These are phyloP conservation scores for Oligia strigilis DNA, from an alignment of 2,888 invertebrate genomes.

Conservation along the genomic window DNA sequence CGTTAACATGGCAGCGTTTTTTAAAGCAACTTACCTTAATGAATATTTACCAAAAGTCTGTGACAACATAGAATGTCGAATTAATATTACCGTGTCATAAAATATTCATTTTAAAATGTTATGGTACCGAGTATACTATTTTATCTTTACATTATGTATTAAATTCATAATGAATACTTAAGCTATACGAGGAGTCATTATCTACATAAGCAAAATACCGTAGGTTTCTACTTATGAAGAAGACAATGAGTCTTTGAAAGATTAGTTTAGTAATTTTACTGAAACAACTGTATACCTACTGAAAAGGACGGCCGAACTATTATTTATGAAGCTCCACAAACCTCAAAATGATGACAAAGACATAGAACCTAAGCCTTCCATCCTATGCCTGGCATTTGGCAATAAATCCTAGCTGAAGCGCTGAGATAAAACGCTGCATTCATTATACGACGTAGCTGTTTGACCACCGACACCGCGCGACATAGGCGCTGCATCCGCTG, in stretches of 20 bases:
- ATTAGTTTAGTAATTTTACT: background rate
- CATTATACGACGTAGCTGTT: slow-evolving; percentile 60
- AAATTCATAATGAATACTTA: background rate
- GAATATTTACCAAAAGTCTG: slow-evolving; percentile 25
- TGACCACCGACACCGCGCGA: slow-evolving; percentile 39
- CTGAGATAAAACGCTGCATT: slow-evolving; percentile 70
- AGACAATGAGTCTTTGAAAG: background rate
- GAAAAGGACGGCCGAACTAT: background rate
- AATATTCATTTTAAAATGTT: slow-evolving; percentile 33
- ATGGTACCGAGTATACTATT: background rate
- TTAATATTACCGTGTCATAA: slow-evolving; percentile 19
- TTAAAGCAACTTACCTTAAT: slow-evolving; percentile 2
- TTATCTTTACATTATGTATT: background rate
- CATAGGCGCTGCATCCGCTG: slow-evolving; percentile 26
- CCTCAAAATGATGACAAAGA: slow-evolving; percentile 25
- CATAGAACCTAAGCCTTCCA: slow-evolving; percentile 9
- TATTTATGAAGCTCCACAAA: background rate
- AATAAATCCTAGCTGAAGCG: slow-evolving; percentile 72
- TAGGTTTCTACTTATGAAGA: background rate
- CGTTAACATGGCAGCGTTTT: background rate
- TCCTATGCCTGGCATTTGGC: slow-evolving; percentile 46
- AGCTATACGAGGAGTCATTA: background rate
- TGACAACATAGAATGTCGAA: slow-evolving; percentile 22
- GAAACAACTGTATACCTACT: background rate
- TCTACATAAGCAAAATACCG: background rate